These are phyloP conservation scores for Calidris pygmaea DNA, from an alignment of 2,113 vertebrate species.

Conservation along the genomic window DNA sequence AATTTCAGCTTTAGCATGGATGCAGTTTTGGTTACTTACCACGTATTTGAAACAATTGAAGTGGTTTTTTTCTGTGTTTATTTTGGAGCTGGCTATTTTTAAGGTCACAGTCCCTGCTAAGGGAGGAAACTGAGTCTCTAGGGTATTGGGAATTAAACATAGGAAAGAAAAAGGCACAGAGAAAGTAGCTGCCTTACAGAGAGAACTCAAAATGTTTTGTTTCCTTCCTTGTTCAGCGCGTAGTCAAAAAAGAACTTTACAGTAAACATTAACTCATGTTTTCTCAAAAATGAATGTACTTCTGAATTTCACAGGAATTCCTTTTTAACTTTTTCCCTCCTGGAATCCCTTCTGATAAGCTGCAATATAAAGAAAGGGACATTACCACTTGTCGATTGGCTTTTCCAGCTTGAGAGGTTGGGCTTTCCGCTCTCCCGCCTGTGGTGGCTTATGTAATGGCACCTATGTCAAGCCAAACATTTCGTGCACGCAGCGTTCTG, in stretches of 20 bases:
- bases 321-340: background rate
- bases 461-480: background rate
- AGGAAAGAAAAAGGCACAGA: constrained; percentile 42
- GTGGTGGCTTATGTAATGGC: background rate
- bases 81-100: constrained; percentile 55
- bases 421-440: background rate
- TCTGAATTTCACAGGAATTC: background rate
- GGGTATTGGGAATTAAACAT: constrained; percentile 42
- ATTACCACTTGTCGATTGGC: background rate
- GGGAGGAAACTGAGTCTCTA: constrained; percentile 53
- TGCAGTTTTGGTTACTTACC: background rate
- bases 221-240: constrained; percentile 24
- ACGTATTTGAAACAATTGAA: constrained; percentile 32
- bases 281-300: background rate
- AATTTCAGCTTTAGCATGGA: background rate
- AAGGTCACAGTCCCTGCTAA: constrained; percentile 45
- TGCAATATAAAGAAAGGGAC: background rate
- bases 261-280: background rate
- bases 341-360: background rate
- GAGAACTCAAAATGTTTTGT: background rate
- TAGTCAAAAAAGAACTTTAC: background rate
- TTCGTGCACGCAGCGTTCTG: background rate
- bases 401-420: background rate
- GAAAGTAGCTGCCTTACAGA: constrained; percentile 35
- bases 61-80: constrained; percentile 11